Percentiles rank a stretch among this genome's conserved stretches.
These are phyloP conservation scores for Mycteria americana DNA, from an alignment of 2,797 vertebrate species.

Conservation along the genomic window DNA sequence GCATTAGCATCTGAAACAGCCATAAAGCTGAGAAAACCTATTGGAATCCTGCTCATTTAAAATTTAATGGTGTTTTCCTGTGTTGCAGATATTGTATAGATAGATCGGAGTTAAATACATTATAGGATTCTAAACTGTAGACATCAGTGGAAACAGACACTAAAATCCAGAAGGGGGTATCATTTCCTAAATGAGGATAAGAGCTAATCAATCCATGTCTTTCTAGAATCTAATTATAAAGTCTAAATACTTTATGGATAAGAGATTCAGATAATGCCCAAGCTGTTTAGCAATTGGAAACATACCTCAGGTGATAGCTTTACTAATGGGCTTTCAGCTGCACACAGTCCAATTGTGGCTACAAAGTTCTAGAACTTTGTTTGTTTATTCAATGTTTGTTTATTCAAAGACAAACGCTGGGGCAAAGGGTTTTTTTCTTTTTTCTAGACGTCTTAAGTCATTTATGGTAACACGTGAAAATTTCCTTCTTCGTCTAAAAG, in stretches of 20 bases:
- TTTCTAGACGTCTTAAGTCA: neutral
- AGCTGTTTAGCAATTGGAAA: constrained; percentile 46
- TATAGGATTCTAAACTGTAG: neutral
- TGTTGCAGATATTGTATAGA: neutral
- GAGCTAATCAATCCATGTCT: constrained; percentile 59
- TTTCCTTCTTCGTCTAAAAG: neutral
- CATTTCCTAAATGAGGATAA: constrained; percentile 38
- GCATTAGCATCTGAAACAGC: neutral
- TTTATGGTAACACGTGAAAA: neutral
- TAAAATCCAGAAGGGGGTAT: constrained; percentile 42
- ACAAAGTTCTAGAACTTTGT: neutral
- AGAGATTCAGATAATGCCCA: constrained; percentile 30
- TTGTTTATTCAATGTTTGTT: neutral
- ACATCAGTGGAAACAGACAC: constrained; percentile 16
- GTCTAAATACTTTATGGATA: constrained; percentile 50
- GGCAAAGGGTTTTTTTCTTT: too few species aligned
- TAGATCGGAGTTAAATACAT: constrained; percentile 24
- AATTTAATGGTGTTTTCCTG: constrained; percentile 12
- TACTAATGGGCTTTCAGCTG: constrained; percentile 36
- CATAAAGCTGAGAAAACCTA: neutral
- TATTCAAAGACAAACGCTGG: neutral
- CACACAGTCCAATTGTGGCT: neutral
- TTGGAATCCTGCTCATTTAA: neutral
- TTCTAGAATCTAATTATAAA: constrained; percentile 60
- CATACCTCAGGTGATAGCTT: constrained; percentile 21